Evolutionary conservation across 2,888 invertebrate genomes (phyloP), one percentile per base, ranked within the genome.

Genomic region (Anthrax anthrax): DNA sequence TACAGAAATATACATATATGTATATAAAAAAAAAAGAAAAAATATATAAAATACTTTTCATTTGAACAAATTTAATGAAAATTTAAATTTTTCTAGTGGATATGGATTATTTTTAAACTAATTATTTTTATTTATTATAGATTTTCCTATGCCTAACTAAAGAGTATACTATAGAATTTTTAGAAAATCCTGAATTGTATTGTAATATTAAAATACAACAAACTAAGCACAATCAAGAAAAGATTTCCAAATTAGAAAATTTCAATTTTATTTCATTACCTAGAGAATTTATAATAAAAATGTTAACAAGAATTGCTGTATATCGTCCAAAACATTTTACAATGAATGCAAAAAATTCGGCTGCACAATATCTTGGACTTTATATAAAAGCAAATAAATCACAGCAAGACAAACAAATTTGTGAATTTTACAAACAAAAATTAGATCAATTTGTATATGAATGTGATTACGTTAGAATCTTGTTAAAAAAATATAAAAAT

Each of bases 291-390:
- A 58, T 80, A 27, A 71, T 76, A 3, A 63, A 71, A 47, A 77
- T 75, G 1, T 69, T 79, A 46, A 71, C 72, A 48, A 64, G 70
- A 37, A 67, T 74, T 0, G 71, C 72, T 47, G 69, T 67, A 2
- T 45, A 68, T 17, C 69, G 80, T 49, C 80, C 80, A 1, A 74
- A 79, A 52, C 72, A 80, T 55, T 75, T 77, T 1, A 78, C 77
- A 2, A 62, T 80, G 18, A 63, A 65, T 50, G 60, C 71, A 34
- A 52, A 62, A 41, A 46, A 66, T 8, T 77, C 78, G 1, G 80
- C 72, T 0, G 61, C 73, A 1, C 58, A 80, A 41, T 70, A 70
- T 50, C 62, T 80, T 37, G 80, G 71, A 4, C 58, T 78, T 32
- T 73, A 69, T 60, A 60, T 81, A 43, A 80, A 80, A 62, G 61